These are phyloP conservation scores for Caenorhabditis becei DNA, from an alignment of 2,888 invertebrate species.

Conservation along the genomic window DNA sequence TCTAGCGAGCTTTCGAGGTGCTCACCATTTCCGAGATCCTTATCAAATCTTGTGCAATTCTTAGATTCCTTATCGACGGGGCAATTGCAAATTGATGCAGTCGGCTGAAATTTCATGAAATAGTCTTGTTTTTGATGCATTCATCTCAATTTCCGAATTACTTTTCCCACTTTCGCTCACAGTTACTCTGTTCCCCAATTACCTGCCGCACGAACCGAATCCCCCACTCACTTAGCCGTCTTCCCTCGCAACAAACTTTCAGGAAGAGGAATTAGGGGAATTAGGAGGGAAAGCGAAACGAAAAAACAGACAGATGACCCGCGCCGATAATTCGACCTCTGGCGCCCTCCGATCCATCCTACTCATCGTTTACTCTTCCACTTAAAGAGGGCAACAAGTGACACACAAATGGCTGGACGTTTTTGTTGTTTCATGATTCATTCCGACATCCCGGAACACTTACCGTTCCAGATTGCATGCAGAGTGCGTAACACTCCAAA, in stretches of 20 bases:
- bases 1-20: neutral
- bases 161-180: neutral
- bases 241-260: conserved; percentile 14
- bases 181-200: conserved; percentile 5
- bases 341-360: conserved; percentile 15
- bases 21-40: conserved; percentile 44
- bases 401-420: conserved; percentile 10
- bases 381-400: conserved; percentile 26
- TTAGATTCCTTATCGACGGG: conserved; percentile 66
- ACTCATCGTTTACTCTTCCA: conserved; percentile 2
- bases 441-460: conserved; percentile 5
- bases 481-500: conserved; percentile 76
- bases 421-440: neutral
- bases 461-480: conserved; percentile 78
- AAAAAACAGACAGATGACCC: conserved; percentile 17
- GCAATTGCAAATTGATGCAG: conserved; percentile 75
- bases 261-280: neutral
- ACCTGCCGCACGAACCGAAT: neutral
- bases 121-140: no score
- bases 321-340: conserved; percentile 38
- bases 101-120: conserved; percentile 71
- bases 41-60: conserved; percentile 70
- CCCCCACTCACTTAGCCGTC: neutral
- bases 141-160: no score
- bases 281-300: neutral